Conservation (phyloP, 2,888 invertebrate species). For the Drosophila helvetica region DNA sequence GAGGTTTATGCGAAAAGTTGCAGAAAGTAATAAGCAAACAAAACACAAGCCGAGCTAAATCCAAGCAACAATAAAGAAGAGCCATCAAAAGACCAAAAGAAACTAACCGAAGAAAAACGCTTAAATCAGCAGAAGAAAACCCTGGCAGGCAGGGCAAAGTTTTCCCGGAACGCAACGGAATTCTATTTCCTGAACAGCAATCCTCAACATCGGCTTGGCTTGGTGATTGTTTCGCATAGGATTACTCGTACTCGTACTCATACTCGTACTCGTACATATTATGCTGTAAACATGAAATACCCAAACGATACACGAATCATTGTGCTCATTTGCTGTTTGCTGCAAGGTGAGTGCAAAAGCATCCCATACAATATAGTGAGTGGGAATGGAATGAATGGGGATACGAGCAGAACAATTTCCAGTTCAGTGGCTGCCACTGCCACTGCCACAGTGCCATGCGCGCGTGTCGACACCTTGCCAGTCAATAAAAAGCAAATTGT, state of each 20-base stretch:
- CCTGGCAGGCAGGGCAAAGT: conserved; percentile 30
- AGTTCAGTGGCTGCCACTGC: conserved; percentile 24
- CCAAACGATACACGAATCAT: conserved; percentile 81
- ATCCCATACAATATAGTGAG: conserved; percentile 8
- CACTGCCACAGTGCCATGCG: background rate
- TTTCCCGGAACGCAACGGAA: conserved; percentile 29
- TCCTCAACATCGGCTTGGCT: conserved; percentile 17
- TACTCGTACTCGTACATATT: conserved; percentile 58
- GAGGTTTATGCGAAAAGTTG: conserved; percentile 73
- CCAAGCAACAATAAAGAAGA: conserved; percentile 57
- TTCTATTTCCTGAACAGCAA: conserved; percentile 30
- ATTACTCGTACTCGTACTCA: conserved; percentile 25
- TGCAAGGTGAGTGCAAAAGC: conserved; percentile 77
- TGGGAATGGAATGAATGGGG: too few species aligned
- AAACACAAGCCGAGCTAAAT: conserved; percentile 35
- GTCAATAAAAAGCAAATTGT: conserved; percentile 79
- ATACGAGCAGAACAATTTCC: conserved; percentile 11
- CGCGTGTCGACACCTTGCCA: conserved; percentile 54
- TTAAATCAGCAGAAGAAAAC: conserved; percentile 59
- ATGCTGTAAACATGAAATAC: conserved; percentile 83
- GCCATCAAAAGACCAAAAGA: conserved; percentile 42
- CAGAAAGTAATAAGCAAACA: conserved; percentile 68
- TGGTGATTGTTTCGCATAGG: conserved; percentile 46
- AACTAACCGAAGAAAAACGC: conserved; percentile 51
- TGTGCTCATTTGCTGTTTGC: conserved; percentile 80